Conservation (phyloP, 2,888 invertebrate genomes). For the Papilio elwesi region DNA sequence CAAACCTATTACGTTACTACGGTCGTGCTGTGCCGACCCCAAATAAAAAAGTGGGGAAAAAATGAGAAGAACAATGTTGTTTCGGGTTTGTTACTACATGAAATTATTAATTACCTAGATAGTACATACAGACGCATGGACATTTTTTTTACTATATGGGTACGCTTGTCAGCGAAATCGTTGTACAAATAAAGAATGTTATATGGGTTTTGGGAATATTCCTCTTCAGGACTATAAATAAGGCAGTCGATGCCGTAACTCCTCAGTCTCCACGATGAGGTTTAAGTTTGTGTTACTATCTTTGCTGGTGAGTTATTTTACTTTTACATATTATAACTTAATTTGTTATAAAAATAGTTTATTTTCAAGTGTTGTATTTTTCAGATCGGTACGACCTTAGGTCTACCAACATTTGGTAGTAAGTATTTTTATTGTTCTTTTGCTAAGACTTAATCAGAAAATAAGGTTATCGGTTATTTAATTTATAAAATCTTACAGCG, state of each 20-base stretch:
- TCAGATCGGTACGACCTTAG: neutral
- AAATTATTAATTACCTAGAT: no score
- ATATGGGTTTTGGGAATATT: neutral
- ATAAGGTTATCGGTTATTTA: no score
- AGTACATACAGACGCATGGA: neutral
- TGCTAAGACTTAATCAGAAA: neutral
- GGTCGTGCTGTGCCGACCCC: no score
- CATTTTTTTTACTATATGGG: neutral
- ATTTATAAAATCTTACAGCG: no score
- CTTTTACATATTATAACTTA: no score
- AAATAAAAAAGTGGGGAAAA: no score
- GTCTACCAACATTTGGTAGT: neutral
- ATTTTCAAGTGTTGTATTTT: neutral
- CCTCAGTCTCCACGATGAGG: neutral
- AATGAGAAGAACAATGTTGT: no score
- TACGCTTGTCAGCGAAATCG: neutral
- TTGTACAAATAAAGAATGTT: neutral
- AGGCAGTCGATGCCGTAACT: neutral
- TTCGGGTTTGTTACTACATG: no score
- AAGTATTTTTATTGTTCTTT: neutral
- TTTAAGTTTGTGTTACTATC: neutral
- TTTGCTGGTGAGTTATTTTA: neutral
- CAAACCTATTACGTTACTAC: no score
- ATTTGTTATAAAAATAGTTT: neutral
- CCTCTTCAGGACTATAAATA: neutral